Conservation (phyloP, 2,797 vertebrate genomes). For the Chelon labrosus region DNA sequence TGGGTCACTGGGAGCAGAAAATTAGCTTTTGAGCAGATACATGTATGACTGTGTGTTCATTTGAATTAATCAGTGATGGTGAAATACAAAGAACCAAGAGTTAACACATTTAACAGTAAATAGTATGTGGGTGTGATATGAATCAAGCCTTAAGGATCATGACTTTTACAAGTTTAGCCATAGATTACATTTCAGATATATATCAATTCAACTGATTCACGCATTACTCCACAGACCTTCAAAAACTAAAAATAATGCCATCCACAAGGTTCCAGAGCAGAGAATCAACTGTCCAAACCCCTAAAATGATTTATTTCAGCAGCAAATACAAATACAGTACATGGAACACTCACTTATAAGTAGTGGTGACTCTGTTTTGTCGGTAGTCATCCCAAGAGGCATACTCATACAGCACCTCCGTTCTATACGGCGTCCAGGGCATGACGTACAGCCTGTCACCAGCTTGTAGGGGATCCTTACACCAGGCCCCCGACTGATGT, state of each 20-base stretch:
- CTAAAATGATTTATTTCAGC: neutral
- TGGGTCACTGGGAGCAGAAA: neutral
- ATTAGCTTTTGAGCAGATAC: neutral
- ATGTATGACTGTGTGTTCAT: neutral
- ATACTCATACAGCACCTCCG: slow-evolving; percentile 93
- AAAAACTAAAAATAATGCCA: neutral
- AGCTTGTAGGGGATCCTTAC: slow-evolving; percentile 94
- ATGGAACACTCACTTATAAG: slow-evolving; percentile 86
- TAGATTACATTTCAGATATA: neutral
- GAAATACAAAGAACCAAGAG: neutral
- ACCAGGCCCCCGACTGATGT: slow-evolving; percentile 95
- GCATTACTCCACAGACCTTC: slow-evolving; percentile 1
- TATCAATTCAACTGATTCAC: neutral
- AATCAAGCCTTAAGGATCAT: neutral
- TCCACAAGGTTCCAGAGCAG: neutral
- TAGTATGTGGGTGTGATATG: neutral
- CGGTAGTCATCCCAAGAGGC: slow-evolving; percentile 94
- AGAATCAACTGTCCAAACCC: neutral
- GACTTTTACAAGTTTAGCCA: neutral
- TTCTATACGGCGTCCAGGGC: slow-evolving; percentile 95
- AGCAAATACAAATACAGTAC: neutral
- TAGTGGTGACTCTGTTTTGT: slow-evolving; percentile 90
- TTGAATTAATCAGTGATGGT: neutral
- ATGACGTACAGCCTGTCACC: slow-evolving; percentile 95
- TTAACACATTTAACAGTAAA: no score